Evolutionary conservation across 2,113 vertebrate genomes (phyloP).

Genomic region (Petroica traversi): DNA sequence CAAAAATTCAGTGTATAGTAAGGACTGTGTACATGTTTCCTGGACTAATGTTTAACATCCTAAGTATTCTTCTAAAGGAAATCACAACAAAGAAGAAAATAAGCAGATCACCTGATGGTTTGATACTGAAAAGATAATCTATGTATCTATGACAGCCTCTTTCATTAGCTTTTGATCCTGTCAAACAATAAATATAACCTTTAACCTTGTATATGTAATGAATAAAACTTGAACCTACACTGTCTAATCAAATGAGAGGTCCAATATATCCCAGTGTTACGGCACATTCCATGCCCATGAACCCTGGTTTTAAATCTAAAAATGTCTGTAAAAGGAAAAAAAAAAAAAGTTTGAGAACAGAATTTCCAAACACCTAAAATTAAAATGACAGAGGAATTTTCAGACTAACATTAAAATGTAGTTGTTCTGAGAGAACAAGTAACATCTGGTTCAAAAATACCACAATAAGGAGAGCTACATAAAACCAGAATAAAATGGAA

Average conservation of each 20-base stretch:
- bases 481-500: background rate
- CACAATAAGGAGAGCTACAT: background rate
- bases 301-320: conserved; percentile 12
- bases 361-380: background rate
- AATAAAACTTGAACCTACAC: conserved; percentile 49
- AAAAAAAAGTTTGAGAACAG: background rate
- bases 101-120: conserved; percentile 56
- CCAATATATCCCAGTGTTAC: background rate
- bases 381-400: background rate
- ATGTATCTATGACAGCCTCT: conserved; percentile 52
- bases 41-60: background rate
- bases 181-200: conserved; percentile 68
- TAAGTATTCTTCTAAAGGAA: conserved; percentile 10
- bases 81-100: conserved; percentile 39
- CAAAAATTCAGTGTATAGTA: background rate
- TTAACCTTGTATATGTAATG: conserved; percentile 42
- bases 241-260: conserved; percentile 31
- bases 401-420: background rate
- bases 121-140: conserved; percentile 57
- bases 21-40: background rate
- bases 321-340: background rate
- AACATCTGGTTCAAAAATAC: background rate
- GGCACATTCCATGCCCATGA: background rate
- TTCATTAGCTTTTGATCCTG: conserved; percentile 60
- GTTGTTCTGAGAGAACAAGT: background rate